A percentile compares a stretch with the other conserved stretches of the same genome.
phyloP scores from a whole-genome alignment of 37 sponge, comb jelly and placozoan genomes.

The Eunapius fragilis region DNA sequence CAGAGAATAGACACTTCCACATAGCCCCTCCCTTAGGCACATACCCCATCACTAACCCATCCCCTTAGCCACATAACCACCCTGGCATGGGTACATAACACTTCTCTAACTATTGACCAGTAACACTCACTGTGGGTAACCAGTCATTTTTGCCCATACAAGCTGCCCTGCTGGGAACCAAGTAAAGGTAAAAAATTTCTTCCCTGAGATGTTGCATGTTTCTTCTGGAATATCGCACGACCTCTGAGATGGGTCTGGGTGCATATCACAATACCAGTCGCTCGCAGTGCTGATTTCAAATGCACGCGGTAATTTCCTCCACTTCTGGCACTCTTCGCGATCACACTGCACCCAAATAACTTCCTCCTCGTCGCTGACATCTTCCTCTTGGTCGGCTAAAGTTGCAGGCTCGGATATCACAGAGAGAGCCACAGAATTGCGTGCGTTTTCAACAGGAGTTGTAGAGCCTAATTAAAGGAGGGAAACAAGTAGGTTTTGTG shows the following conservation, averaged over 20 bases:
- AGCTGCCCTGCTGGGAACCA: slow-evolving; percentile 52
- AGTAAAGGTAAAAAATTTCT: slow-evolving; percentile 28
- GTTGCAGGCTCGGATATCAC: neutral
- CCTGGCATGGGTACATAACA: no score
- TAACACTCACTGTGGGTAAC: slow-evolving; percentile 60
- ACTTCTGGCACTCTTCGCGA: neutral
- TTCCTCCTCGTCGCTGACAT: neutral
- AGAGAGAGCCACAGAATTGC: neutral
- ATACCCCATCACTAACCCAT: no score
- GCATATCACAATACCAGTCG: neutral
- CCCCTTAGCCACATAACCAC: no score
- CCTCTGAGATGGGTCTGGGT: neutral
- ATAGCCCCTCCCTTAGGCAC: no score
- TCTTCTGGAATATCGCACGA: slow-evolving; percentile 78
- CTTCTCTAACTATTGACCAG: no score
- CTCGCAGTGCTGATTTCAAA: neutral
- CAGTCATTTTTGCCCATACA: slow-evolving; percentile 74
- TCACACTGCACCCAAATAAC: neutral
- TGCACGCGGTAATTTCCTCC: neutral
- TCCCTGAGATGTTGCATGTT: neutral
- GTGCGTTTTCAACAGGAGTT: neutral
- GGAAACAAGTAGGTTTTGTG: neutral
- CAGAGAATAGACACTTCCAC: no score
- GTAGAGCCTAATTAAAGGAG: neutral
- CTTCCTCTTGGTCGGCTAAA: neutral